These are phyloP conservation scores for Aspidapion aeneum DNA, from an alignment of 2,888 invertebrate species.

Conservation along the genomic window DNA sequence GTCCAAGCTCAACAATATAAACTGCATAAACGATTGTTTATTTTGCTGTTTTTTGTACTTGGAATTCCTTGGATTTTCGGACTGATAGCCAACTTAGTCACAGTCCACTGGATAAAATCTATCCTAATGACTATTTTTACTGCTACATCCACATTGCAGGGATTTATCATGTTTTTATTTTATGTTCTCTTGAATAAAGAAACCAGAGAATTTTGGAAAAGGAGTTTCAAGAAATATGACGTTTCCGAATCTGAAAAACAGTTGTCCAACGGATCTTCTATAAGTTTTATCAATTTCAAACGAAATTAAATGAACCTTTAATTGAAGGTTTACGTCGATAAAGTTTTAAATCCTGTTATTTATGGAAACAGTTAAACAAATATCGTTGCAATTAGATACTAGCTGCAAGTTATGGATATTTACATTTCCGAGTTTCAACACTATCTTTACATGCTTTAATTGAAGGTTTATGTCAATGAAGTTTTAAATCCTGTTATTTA, in stretches of 20 bases:
- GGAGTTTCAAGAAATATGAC: conserved; percentile 24
- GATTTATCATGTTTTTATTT: conserved; percentile 59
- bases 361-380: too few species aligned
- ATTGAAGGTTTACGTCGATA: too few species aligned
- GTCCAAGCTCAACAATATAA: conserved; percentile 24
- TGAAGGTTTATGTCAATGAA: too few species aligned
- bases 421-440: too few species aligned
- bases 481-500: too few species aligned
- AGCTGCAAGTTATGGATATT: too few species aligned
- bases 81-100: conserved; percentile 47
- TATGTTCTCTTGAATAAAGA: conserved; percentile 58
- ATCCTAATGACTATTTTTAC: conserved; percentile 52
- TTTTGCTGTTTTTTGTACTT: conserved; percentile 57
- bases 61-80: conserved; percentile 62
- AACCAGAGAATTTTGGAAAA: conserved; percentile 56
- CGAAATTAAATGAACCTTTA: too few species aligned
- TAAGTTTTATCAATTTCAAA: background rate
- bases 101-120: conserved; percentile 31
- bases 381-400: too few species aligned
- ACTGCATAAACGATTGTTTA: conserved; percentile 56
- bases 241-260: conserved; percentile 1
- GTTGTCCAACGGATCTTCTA: background rate
- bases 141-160: conserved; percentile 55
- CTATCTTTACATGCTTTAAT: too few species aligned
- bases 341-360: too few species aligned